These are phyloP conservation scores for Calameuta filiformis DNA, from an alignment of 2,888 invertebrate genomes.

Conservation along the genomic window DNA sequence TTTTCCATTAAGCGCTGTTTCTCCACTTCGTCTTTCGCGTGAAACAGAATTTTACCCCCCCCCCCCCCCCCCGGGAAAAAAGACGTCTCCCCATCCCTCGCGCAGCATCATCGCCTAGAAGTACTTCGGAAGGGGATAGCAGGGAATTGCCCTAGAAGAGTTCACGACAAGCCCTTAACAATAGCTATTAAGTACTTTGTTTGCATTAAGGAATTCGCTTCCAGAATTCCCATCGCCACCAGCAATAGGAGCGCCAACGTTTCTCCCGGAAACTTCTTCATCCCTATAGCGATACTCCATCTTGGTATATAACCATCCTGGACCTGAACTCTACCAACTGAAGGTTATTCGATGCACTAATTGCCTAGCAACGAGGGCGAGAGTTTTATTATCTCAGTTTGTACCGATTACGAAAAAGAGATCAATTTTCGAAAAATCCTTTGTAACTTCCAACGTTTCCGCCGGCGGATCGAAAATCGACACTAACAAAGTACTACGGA, in stretches of 20 bases:
- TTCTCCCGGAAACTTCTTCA: not conserved
- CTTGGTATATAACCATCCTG: not conserved
- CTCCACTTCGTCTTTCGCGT: not conserved
- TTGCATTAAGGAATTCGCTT: conserved; percentile 48
- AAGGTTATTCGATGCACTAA: not conserved
- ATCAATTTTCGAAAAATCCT: not conserved
- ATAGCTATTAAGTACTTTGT: conserved; percentile 53
- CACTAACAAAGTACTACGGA: not conserved
- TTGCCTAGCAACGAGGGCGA: not conserved
- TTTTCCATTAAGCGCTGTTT: conserved; percentile 5
- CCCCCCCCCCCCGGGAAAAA: not conserved
- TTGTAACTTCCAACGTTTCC: not conserved
- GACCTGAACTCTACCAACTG: not conserved
- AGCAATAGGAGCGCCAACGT: not conserved
- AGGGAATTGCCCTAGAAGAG: not conserved
- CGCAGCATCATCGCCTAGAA: not conserved
- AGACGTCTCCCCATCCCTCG: not conserved
- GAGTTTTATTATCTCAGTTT: not conserved
- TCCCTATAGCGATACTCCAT: not conserved
- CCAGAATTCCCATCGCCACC: conserved; percentile 19
- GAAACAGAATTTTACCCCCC: not conserved
- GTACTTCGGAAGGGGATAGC: not conserved
- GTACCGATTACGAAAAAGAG: not conserved
- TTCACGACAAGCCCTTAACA: conserved; percentile 32
- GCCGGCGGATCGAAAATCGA: not conserved